Base-by-base conservation (phyloP, 2,888 invertebrate genomes). In the Itoplectis maculator region DNA sequence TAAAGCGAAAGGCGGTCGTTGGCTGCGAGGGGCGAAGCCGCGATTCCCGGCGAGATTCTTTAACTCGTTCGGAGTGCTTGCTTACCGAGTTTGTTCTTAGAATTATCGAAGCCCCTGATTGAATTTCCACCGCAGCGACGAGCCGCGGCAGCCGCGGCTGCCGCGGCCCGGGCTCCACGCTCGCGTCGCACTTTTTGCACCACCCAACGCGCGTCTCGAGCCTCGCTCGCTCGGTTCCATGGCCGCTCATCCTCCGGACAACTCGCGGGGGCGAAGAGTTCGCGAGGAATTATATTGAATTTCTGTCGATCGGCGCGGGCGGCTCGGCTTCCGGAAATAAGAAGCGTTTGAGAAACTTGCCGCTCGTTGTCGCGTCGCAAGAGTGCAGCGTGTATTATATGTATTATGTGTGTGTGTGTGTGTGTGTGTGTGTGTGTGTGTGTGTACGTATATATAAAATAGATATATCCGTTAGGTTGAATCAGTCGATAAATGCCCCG, bases 51-150 rank as follows among this genome's bases (percentile, higher is more conserved):
- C 7, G 63, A 45, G 20, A 73, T 77, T 77, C 66, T 81, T 47
- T 73, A 73, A 73, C 73, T 73, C 65, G 81, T 77, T 61, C 77
- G 54, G 72, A 81, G 77, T 81, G 73, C 73, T 77, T 73, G 72
- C 37, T 68, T 61, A 73, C 68, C 68, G 61, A 81, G 81, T 81
- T 77, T 81, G 61, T 73, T 51, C 72, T 51, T 49, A 77, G 72
- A 68, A 66, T 81, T 72, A 68, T 70, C 68, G 70, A 77, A 73
- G 49, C 35, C 8, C 72, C 70, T 63, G 73, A 81, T 81, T 73
- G 68, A 73, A 73, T 77, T 77, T 59, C 45, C 18, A 69, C 68
- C 51, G 23, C 68, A 42, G 37, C 49, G 15, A 59, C 59, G 35
- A 42, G 15, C 40, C 49, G 37, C 37, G 20, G 29, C 77, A 51